Conservation (phyloP, 2,888 invertebrate genomes). For the Helicoverpa assulta region DNA sequence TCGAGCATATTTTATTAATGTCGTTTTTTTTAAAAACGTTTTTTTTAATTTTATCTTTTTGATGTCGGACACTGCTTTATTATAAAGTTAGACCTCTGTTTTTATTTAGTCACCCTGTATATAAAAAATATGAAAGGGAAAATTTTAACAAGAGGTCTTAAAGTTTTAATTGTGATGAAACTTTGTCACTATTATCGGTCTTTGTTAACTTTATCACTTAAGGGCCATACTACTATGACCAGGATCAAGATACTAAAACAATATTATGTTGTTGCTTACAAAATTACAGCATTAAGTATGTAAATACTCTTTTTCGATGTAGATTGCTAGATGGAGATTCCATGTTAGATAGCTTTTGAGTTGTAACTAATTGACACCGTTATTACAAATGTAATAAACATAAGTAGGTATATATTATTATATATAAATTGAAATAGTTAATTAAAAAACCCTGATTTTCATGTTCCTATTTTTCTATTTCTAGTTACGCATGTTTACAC, state of each 20-base stretch:
- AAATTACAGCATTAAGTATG: neutral
- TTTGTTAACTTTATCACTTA: neutral
- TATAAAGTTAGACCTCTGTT: neutral
- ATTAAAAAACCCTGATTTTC: too few species aligned
- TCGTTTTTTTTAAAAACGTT: too few species aligned
- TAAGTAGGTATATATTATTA: too few species aligned
- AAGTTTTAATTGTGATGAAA: conserved; percentile 27
- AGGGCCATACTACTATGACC: neutral
- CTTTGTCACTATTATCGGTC: conserved; percentile 2
- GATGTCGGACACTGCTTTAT: conserved; percentile 16
- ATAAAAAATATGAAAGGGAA: conserved; percentile 8
- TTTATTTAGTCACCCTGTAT: conserved; percentile 10
- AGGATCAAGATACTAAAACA: neutral
- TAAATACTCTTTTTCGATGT: too few species aligned
- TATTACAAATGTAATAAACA: too few species aligned
- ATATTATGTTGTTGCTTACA: neutral
- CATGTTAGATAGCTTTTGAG: too few species aligned
- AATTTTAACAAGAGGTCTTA: conserved; percentile 1
- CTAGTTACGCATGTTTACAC: too few species aligned
- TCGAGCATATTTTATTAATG: conserved; percentile 12
- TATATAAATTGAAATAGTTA: too few species aligned
- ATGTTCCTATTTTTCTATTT: too few species aligned
- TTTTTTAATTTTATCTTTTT: conserved; percentile 8
- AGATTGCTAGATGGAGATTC: too few species aligned
- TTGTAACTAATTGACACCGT: too few species aligned